Conservation (phyloP, 2,113 vertebrate genomes). For the Colius striatus region DNA sequence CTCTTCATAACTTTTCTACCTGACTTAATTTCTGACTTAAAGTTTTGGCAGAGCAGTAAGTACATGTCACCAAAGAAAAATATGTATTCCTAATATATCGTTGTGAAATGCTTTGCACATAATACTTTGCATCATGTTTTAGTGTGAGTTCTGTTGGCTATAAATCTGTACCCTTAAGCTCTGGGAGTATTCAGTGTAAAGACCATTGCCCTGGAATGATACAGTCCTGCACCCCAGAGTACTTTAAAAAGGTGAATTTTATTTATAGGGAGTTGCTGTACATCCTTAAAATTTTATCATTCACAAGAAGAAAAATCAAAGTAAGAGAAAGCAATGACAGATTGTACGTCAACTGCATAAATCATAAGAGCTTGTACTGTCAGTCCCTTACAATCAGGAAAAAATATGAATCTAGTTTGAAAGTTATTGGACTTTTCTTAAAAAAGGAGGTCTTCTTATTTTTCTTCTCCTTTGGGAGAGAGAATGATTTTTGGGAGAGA, state of each 20-base stretch:
- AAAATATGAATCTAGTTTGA: background rate
- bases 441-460: background rate
- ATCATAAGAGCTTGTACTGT: background rate
- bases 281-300: slow-evolving; percentile 4
- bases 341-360: background rate
- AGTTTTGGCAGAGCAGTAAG: background rate
- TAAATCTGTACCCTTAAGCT: slow-evolving; percentile 44
- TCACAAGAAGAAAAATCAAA: slow-evolving; percentile 13
- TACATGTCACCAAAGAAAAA: background rate
- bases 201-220: slow-evolving; percentile 22
- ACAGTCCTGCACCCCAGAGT: background rate
- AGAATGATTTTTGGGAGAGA: background rate
- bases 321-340: background rate
- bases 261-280: slow-evolving; percentile 25
- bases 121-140: slow-evolving; percentile 4
- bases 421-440: background rate
- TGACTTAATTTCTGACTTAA: background rate
- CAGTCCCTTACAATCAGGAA: background rate
- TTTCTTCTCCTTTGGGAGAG: background rate
- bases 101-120: background rate
- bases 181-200: slow-evolving; percentile 25
- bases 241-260: slow-evolving; percentile 18
- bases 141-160: background rate
- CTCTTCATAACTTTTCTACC: background rate
- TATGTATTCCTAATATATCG: background rate